Evolutionary conservation across 1,140 invertebrate species (phyloP).

Genomic region (Calycopis cecrops): DNA sequence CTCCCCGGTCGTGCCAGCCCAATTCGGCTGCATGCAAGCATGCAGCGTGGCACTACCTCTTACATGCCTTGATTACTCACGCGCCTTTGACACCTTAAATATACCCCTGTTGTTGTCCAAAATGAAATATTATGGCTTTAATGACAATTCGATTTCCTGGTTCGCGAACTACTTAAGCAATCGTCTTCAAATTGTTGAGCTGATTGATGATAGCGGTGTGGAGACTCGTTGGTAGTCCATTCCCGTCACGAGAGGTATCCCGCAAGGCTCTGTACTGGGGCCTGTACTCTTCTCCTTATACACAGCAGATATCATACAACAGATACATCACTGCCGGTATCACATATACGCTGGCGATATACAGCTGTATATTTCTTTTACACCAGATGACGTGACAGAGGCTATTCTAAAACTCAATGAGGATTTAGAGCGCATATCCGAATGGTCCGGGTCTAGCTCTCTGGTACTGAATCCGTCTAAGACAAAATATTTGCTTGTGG

Average conservation of each 20-base stretch:
- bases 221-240: background rate
- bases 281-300: background rate
- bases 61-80: too few species aligned
- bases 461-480: slow-evolving; percentile 11
- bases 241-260: background rate
- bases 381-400: too few species aligned
- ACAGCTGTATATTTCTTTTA: too few species aligned
- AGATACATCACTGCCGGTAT: background rate
- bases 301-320: background rate
- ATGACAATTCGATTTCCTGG: background rate
- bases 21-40: too few species aligned
- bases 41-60: too few species aligned
- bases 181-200: background rate
- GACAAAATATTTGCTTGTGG: slow-evolving; percentile 16
- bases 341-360: background rate
- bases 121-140: background rate
- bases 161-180: background rate
- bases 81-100: background rate
- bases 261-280: background rate
- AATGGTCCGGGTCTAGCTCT: slow-evolving; percentile 12
- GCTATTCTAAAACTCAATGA: slow-evolving; percentile 7
- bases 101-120: background rate
- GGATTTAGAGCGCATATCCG: slow-evolving; percentile 6
- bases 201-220: background rate
- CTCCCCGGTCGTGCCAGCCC: too few species aligned